Conservation (phyloP, 2,797 vertebrate genomes). For the Lutjanus campechanus region DNA sequence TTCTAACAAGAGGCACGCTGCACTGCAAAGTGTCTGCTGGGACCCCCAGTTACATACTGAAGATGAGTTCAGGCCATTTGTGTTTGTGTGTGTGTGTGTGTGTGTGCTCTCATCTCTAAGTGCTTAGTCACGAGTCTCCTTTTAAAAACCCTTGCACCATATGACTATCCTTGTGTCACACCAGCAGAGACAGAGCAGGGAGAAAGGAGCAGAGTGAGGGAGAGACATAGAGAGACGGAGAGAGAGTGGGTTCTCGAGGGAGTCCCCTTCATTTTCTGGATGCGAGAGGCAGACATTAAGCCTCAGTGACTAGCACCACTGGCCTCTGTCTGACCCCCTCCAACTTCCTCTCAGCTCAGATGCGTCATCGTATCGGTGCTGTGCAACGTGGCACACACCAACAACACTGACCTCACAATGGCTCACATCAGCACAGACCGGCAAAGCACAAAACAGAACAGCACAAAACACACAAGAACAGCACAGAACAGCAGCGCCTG, state of each 20-base stretch:
- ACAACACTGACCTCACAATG: constrained; percentile 10
- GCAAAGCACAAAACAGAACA: constrained; percentile 3
- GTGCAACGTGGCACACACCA: constrained; percentile 1
- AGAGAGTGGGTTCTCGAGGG: constrained; percentile 38
- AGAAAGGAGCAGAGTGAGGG: constrained; percentile 17
- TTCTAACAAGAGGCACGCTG: constrained; percentile 40
- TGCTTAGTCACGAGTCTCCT: constrained; percentile 67
- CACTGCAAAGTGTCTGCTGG: constrained; percentile 48
- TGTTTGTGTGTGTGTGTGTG: constrained; percentile 28
- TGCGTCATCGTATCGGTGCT: constrained; percentile 10
- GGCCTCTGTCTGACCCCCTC: constrained; percentile 68
- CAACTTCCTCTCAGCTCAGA: constrained; percentile 36
- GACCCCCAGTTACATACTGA: constrained; percentile 35
- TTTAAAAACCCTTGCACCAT: constrained; percentile 58
- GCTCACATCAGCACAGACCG: background rate
- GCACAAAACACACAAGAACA: constrained; percentile 9
- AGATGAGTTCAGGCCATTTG: constrained; percentile 51
- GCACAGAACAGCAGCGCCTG: constrained; percentile 29
- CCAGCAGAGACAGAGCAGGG: constrained; percentile 21
- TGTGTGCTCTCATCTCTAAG: constrained; percentile 46
- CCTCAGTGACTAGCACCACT: constrained; percentile 52
- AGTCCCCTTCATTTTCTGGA: constrained; percentile 55
- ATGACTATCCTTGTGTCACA: constrained; percentile 58
- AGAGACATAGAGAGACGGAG: constrained; percentile 20
- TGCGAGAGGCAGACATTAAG: constrained; percentile 61